phyloP scores from a whole-genome alignment of 2,888 invertebrate genomes.

The Trissoscelio sp. region DNA sequence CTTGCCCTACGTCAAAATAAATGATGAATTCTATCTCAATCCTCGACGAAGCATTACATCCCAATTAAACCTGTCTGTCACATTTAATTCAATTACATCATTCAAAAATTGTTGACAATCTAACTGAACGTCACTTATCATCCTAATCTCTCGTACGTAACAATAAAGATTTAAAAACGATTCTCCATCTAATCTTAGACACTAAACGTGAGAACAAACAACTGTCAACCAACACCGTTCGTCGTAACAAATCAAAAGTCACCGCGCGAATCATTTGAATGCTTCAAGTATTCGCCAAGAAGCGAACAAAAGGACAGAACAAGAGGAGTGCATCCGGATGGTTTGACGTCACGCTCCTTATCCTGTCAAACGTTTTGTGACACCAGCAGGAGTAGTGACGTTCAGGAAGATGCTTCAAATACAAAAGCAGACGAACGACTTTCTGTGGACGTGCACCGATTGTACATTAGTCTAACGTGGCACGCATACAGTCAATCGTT shows the following conservation, averaged over 20 bases:
- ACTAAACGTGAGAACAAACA: slow-evolving; percentile 4
- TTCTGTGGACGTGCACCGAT: slow-evolving; percentile 43
- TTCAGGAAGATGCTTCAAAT: neutral
- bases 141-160: neutral
- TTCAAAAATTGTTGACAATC: neutral
- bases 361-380: neutral
- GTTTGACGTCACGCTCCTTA: neutral
- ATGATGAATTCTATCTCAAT: no score
- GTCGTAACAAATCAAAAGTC: slow-evolving; percentile 8
- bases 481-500: slow-evolving; percentile 9
- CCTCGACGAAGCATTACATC: no score
- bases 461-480: slow-evolving; percentile 11
- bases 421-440: slow-evolving; percentile 31
- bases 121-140: neutral
- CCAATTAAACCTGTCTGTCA: no score
- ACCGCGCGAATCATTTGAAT: neutral
- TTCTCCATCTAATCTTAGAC: neutral
- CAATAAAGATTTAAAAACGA: neutral
- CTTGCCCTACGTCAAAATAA: no score
- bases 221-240: slow-evolving; percentile 13
- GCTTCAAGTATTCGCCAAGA: neutral
- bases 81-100: neutral
- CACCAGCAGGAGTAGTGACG: neutral
- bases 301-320: neutral
- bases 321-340: slow-evolving; percentile 26